These are phyloP conservation scores for Ceriagrion tenellum DNA, from an alignment of 2,888 invertebrate species.

Conservation along the genomic window DNA sequence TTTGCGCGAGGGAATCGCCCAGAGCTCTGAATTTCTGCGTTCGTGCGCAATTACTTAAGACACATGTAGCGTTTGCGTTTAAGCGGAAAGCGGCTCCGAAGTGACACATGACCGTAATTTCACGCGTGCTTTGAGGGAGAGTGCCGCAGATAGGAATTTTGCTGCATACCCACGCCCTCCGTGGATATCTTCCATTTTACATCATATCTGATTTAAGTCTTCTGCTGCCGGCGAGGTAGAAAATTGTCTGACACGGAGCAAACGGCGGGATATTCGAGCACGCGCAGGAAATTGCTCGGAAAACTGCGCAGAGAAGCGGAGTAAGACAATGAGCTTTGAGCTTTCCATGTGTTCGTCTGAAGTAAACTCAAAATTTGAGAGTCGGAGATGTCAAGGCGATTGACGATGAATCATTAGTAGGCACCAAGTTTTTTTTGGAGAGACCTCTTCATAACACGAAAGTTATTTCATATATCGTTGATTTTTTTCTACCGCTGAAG, in stretches of 20 bases:
- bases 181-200: neutral
- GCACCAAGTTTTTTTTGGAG: no score
- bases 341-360: no score
- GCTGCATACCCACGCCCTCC: neutral
- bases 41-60: no score
- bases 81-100: neutral
- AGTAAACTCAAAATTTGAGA: no score
- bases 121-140: neutral
- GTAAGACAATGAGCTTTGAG: no score
- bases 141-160: neutral
- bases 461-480: no score
- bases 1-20: neutral
- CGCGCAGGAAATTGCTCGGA: neutral
- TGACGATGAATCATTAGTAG: no score
- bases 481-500: no score
- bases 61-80: neutral
- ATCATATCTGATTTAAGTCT: no score
- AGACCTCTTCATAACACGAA: no score
- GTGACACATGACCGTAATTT: neutral
- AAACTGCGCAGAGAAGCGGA: neutral
- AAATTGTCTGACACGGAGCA: neutral
- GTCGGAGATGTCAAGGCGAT: no score
- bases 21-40: neutral
- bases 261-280: neutral
- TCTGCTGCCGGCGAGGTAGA: no score